Base-by-base conservation (phyloP, 2,113 vertebrate genomes). In the Triplophysa siluroides region DNA sequence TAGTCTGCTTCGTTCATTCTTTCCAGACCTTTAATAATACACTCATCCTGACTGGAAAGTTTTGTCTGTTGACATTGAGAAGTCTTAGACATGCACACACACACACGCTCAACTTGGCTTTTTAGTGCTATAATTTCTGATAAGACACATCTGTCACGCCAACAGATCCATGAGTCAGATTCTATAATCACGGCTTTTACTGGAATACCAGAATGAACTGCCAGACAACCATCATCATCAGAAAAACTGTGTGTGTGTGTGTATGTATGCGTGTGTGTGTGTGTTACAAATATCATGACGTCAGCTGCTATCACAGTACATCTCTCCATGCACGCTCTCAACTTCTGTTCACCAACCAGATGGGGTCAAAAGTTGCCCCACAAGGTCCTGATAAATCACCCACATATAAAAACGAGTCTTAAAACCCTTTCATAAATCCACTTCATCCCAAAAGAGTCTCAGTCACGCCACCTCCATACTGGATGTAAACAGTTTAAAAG, bases 1-100 rank as follows among this genome's bases (percentile, higher is more conserved):
- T 12, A 60, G 54, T 73, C 71, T 24, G n/a, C 71, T 61, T 29
- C 3, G 3, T 11, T 43, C 33, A 73, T 73, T 73, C 71, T 73
- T 73, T 73, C 70, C 33, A 65, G 21, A 21, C 74, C 50, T 52
- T 73, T 83, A 78, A 82, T 80, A 78, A 73, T 74, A 56, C 52
- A 33, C 33, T 52, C 63, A 73, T 76, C 71, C 47, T 78, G 61
- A 73, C 77, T 75, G 63, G 33, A 72, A 79, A 79, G 41, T 45
- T 21, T 60, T 43, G n/a, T 63, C 38, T 45, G 54, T 45, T 3
- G 21, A 33, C 50, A 78, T 52, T 67, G n/a, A 68, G 21, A 47
- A 58, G 29, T 58, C 50, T 26, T 2, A 43, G 4, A 21, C 58
- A 64, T 38, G n/a, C 41, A 63, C 58, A 63, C 66, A 33, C 50